Base-by-base conservation (phyloP, 2,113 vertebrate species). In the Lepus timidus region DNA sequence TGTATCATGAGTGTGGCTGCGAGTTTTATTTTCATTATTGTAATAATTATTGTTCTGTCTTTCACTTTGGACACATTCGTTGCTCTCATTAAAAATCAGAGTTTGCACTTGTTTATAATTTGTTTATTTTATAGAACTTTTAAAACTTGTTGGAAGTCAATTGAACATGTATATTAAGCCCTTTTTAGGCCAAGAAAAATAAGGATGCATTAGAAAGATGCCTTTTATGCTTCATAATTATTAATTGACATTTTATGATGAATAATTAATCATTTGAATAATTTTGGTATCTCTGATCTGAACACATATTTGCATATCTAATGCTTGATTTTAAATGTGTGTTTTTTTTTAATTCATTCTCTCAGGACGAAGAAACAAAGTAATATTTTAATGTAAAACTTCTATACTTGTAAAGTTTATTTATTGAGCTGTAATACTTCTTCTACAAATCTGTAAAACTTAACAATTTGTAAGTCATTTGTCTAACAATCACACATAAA, bases 201-300 rank as follows among this genome's bases (percentile, higher is more conserved):
- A 98, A 98, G 98, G 98, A 98, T 97, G 95, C 97, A 97, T 98
- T 98, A 98, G 98, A 98, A 98, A 98, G 97, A 98, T 97, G 98
- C 98, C 99, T 99, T 99, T 99, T 98, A 98, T 99, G 98, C 97
- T 98, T 98, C 97, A 98, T 98, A 99, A 99, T 99, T 98, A 99
- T 99, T 99, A 99, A 99, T 99, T 99, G 99, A 99, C 99, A 98
- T 98, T 98, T 98, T 99, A 98, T 98, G 98, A 99, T 99, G 99
- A 99, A 99, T 99, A 99, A 99, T 99, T 99, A 99, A 99, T 99
- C 99, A 98, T 99, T 99, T 99, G 99, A 99, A 99, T 99, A 99
- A 99, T 99, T 99, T 99, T 99, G 97, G 97, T 98, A 99, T 99
- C 99, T 99, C 98, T 99, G 99, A 99, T 99, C 99, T 99, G 98